Evolutionary conservation across 2,113 vertebrate species (phyloP).

Genomic region (Protomyctophum bolini): DNA sequence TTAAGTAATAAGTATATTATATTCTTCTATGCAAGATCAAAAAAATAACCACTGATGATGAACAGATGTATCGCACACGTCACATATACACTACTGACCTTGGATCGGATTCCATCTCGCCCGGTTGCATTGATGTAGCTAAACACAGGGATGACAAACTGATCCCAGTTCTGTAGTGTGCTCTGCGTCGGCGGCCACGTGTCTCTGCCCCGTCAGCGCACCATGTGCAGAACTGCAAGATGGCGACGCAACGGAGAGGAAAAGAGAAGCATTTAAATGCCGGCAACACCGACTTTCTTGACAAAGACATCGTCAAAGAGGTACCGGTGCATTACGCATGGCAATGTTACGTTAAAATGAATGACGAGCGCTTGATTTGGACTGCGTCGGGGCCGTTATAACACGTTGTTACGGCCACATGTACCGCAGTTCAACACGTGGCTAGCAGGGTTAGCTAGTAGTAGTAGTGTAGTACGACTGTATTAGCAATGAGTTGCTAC

Average conservation of each 20-base stretch:
- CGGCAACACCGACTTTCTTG: conserved; percentile 47
- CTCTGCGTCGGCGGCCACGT: conserved; percentile 60
- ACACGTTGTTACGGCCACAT: conserved; percentile 35
- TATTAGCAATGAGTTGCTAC: no score
- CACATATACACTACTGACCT: neutral
- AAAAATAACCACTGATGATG: no score
- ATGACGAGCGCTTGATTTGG: rapidly evolving
- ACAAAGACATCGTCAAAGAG: conserved; percentile 35
- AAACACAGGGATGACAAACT: neutral
- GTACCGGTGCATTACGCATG: conserved; percentile 35
- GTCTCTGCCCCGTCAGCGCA: conserved; percentile 52
- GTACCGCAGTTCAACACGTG: conserved; percentile 60
- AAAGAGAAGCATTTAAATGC: conserved; percentile 61
- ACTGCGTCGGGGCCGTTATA: neutral
- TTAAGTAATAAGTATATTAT: no score
- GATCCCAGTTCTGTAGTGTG: neutral
- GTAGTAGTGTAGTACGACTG: no score
- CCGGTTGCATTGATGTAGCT: no score
- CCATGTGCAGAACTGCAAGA: conserved; percentile 74
- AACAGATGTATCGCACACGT: no score
- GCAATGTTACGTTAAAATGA: neutral
- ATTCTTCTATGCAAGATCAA: no score
- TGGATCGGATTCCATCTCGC: neutral
- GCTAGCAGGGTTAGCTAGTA: conserved; percentile 22
- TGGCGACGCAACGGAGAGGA: conserved; percentile 76